Evolutionary conservation across 1,140 invertebrate species (phyloP).

Genomic region (Sycophaga agraensis): DNA sequence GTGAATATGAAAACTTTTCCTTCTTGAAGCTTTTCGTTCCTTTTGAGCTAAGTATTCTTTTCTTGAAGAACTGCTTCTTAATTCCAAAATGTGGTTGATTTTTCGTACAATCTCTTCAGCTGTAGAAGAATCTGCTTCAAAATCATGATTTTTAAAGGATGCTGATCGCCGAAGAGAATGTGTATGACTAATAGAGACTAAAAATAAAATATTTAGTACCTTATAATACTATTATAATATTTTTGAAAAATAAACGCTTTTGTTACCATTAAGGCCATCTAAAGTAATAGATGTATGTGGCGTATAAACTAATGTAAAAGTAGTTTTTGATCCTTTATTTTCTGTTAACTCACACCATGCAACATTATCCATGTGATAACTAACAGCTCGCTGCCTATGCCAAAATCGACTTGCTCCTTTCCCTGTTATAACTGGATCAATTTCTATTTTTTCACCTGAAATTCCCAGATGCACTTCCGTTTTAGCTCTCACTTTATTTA

Average conservation of each 20-base stretch:
- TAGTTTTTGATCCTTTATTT: slow-evolving; percentile 63
- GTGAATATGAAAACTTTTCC: slow-evolving; percentile 60
- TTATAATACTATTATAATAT: no score
- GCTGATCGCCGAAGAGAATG: slow-evolving; percentile 55
- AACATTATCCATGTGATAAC: slow-evolving; percentile 81
- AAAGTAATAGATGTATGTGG: slow-evolving; percentile 43
- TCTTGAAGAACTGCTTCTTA: slow-evolving; percentile 73
- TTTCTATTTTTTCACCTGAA: slow-evolving; percentile 88
- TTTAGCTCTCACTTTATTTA: slow-evolving; percentile 78
- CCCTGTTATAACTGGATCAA: slow-evolving; percentile 75
- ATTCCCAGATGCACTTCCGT: slow-evolving; percentile 83
- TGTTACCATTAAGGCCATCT: slow-evolving; percentile 46
- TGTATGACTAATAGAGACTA: slow-evolving; percentile 47
- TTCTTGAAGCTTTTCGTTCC: slow-evolving; percentile 64
- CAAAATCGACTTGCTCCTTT: slow-evolving; percentile 72
- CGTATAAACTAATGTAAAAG: slow-evolving; percentile 66
- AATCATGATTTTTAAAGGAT: slow-evolving; percentile 83
- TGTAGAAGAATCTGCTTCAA: slow-evolving; percentile 75
- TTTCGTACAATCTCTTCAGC: slow-evolving; percentile 84
- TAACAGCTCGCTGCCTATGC: slow-evolving; percentile 69
- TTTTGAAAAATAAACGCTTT: no score
- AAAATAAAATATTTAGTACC: slow-evolving; percentile 30
- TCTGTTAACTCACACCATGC: slow-evolving; percentile 83
- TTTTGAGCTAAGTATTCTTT: slow-evolving; percentile 72
- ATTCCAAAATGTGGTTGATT: slow-evolving; percentile 83